Evolutionary conservation across 2,113 vertebrate species (phyloP).

Genomic region (Gallinago undulata): DNA sequence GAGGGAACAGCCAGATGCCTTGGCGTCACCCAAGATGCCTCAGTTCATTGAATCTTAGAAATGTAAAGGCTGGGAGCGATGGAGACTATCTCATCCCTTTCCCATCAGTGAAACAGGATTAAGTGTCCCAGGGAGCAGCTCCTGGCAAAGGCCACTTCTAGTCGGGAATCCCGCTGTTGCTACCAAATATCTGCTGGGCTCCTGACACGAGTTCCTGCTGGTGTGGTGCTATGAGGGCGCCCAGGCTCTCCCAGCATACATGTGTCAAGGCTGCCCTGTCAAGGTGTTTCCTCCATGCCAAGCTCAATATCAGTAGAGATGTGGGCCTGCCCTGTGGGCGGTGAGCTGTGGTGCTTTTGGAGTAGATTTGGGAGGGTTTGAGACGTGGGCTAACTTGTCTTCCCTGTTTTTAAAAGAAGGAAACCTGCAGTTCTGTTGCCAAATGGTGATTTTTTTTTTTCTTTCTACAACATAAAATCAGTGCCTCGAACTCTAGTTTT

Average conservation of each 20-base stretch:
- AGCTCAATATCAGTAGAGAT: background rate
- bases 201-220: background rate
- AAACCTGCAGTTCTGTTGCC: background rate
- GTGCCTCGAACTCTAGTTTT: background rate
- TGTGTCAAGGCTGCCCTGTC: background rate
- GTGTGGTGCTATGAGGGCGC: background rate
- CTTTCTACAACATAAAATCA: background rate
- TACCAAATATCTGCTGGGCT: background rate
- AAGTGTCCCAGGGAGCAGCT: background rate
- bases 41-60: background rate
- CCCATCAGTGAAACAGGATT: background rate
- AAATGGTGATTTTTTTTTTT: background rate
- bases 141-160: background rate
- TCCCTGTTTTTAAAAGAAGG: background rate
- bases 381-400: background rate
- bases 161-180: background rate
- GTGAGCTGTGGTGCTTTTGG: background rate
- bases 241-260: background rate
- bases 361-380: background rate
- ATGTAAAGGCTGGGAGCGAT: background rate
- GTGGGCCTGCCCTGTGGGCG: rapidly evolving
- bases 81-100: background rate
- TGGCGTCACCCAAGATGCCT: background rate
- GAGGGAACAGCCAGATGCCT: background rate
- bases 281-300: background rate